Evolutionary conservation across 2,113 vertebrate genomes (phyloP), one percentile per base, ranked within the genome.

Genomic region (Puma concolor): DNA sequence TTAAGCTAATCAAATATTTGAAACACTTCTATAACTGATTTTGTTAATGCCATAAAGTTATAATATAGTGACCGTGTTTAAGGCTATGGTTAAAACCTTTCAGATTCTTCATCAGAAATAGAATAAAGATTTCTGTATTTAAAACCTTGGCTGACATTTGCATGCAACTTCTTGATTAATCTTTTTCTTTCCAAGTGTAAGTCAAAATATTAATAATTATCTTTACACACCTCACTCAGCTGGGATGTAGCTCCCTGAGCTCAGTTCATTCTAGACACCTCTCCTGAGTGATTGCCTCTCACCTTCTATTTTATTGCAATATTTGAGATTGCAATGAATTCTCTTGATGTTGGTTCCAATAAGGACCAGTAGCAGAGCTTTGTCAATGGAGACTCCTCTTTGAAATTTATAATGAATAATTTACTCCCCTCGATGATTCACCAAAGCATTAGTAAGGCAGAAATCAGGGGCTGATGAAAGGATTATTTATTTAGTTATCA

Each of bases 381-480:
- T 98, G 92, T 67, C 94, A 94, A 71, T 97, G 92, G 74, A 91
- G 19, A 79, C 19, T 94, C 67, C 69, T 95, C 91, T 97, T 97
- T 97, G 90, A 98, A 98, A 97, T 98, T 88, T 94, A 83, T 97
- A 91, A 97, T 97, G 91, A 98, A 97, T 98, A 93, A 97, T 97
- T 96, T 92, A 96, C 87, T 96, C 36, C 94, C 96, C 95, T 97
- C 96, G 90, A 96, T 97, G 96, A 98, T 96, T 96, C 88, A 85
- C 96, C 77, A 96, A 95, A 97, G 91, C 88, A 87, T 93, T 91
- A 88, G 38, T 91, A 85, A 88, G 71, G 81, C 83, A 48, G 71
- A 97, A 98, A 97, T 97, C 60, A 57, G 71, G 64, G n/a, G 7
- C 52, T 71, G 92, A 98, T 96, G 95, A 98, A 97, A 97, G 91